These are phyloP conservation scores for Neuroterus valhalla DNA, from an alignment of 1,140 invertebrate species.

Conservation along the genomic window DNA sequence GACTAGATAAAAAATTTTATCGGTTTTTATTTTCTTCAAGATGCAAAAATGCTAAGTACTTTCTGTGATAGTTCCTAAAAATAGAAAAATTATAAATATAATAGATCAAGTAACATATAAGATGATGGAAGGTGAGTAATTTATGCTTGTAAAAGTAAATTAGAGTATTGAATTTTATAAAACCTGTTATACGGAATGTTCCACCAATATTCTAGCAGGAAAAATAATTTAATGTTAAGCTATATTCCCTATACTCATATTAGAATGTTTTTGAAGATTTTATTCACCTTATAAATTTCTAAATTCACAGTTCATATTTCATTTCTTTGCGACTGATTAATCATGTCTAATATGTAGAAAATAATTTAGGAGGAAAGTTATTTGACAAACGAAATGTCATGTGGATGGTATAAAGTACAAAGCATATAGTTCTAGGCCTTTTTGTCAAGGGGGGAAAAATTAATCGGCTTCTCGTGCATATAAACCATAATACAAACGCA, in stretches of 20 bases:
- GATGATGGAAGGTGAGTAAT: too few relatives aligned
- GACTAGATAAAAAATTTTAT: too few relatives aligned
- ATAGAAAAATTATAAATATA: too few relatives aligned
- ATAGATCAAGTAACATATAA: too few relatives aligned
- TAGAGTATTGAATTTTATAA: too few relatives aligned
- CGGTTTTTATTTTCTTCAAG: too few relatives aligned
- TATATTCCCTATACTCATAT: neutral
- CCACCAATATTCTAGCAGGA: too few relatives aligned
- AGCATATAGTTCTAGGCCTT: neutral
- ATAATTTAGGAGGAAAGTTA: neutral
- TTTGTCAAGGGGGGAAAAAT: neutral
- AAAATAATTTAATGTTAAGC: too few relatives aligned
- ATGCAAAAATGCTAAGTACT: too few relatives aligned
- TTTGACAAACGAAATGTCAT: neutral
- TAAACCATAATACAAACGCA: neutral
- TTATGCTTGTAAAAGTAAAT: too few relatives aligned
- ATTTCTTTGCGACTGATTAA: neutral
- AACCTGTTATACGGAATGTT: too few relatives aligned
- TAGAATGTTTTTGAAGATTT: conserved; percentile 22
- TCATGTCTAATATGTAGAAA: neutral
- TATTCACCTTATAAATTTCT: neutral
- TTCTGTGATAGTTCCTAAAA: too few relatives aligned
- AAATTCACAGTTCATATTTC: neutral
- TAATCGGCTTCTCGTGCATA: neutral
- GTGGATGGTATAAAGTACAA: neutral